Evolutionary conservation across 53 echinoderm and acorn worm genomes (phyloP).

Genomic region (Temnopleurus reevesii): DNA sequence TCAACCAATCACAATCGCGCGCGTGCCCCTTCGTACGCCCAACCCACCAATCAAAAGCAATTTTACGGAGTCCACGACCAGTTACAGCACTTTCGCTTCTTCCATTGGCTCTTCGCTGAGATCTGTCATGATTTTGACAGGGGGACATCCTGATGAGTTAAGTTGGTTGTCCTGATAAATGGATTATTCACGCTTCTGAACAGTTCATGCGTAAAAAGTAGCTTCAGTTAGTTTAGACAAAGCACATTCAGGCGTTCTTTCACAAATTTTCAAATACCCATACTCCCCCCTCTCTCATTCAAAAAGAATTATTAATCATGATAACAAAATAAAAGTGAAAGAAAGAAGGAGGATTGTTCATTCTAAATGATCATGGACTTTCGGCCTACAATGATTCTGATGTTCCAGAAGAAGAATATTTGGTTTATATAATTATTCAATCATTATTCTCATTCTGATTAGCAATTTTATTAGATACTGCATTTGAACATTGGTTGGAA

Average conservation of each 20-base stretch:
- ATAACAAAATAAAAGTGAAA: too few relatives aligned
- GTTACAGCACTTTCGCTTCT: not conserved
- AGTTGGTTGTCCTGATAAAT: slow-evolving; percentile 12
- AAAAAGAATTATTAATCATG: too few relatives aligned
- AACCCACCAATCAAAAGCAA: not conserved
- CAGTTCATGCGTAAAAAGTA: slow-evolving; percentile 5
- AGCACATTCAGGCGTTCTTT: not conserved
- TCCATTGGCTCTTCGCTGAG: not conserved
- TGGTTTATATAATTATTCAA: too few relatives aligned
- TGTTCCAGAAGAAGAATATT: too few relatives aligned
- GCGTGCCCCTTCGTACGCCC: slow-evolving; percentile 12
- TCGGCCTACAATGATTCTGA: too few relatives aligned
- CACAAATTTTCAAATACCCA: too few relatives aligned
- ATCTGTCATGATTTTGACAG: slow-evolving; percentile 54
- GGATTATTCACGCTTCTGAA: not conserved
- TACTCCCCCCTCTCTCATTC: too few relatives aligned
- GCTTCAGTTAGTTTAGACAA: not conserved
- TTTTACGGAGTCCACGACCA: not conserved
- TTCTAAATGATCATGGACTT: too few relatives aligned
- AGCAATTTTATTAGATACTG: too few relatives aligned
- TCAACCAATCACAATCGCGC: slow-evolving; percentile 43
- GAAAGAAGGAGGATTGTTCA: too few relatives aligned
- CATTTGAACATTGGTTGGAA: too few relatives aligned
- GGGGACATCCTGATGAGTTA: not conserved
- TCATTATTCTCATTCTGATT: too few relatives aligned